Evolutionary conservation across 1,140 invertebrate species (phyloP).

Genomic region (Triops longicaudatus): DNA sequence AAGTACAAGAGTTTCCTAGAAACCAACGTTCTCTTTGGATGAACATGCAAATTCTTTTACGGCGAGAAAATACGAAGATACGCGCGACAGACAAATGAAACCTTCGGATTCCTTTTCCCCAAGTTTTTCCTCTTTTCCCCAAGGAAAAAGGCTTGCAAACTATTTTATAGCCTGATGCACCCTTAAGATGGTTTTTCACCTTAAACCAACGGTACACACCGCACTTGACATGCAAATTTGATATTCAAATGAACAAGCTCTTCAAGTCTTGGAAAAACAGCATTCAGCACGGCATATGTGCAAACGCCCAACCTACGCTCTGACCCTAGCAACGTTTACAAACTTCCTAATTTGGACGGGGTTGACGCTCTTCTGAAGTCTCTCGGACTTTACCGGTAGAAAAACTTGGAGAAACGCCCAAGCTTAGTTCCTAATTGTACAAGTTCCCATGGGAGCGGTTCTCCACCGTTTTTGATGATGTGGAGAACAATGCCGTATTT

Average conservation of each 20-base stretch:
- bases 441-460: neutral
- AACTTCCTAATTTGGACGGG: constrained; percentile 11
- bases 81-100: no score
- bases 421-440: neutral
- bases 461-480: neutral
- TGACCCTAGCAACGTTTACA: neutral
- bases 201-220: neutral
- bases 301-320: neutral
- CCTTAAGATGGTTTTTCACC: neutral
- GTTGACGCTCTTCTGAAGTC: neutral
- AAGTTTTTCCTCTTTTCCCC: no score
- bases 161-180: neutral
- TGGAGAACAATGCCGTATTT: constrained; percentile 3
- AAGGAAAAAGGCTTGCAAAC: neutral
- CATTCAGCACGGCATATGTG: neutral
- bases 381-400: neutral
- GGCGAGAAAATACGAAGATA: no score
- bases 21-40: no score
- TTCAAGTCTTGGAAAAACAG: neutral
- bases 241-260: neutral
- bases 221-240: neutral
- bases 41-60: no score
- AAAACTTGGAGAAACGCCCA: constrained; percentile 13
- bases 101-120: no score
- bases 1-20: no score